Conservation (phyloP, 2,113 vertebrate species). For the Stigmatopora nigra region DNA sequence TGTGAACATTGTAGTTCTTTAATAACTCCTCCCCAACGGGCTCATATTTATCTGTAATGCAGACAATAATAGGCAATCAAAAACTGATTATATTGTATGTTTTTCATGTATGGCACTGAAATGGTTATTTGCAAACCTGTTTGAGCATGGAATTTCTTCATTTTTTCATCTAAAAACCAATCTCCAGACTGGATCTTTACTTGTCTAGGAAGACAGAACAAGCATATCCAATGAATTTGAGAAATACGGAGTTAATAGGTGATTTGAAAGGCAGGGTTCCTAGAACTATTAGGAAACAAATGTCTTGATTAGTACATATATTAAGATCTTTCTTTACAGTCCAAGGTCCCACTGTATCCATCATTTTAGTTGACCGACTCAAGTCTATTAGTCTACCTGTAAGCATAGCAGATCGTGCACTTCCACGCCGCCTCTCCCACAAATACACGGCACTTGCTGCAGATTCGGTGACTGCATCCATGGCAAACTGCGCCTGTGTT, state of each 20-base stretch:
- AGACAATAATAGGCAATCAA: constrained; percentile 6
- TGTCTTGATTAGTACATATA: too few relatives aligned
- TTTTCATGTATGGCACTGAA: too few relatives aligned
- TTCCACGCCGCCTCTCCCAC: constrained; percentile 68
- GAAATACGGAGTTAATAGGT: too few relatives aligned
- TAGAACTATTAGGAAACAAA: too few relatives aligned
- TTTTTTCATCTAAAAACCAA: constrained; percentile 87
- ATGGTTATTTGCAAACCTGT: constrained; percentile 60
- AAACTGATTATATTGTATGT: background rate
- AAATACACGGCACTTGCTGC: constrained; percentile 73
- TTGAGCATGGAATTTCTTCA: constrained; percentile 77
- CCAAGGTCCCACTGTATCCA: too few relatives aligned
- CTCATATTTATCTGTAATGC: constrained; percentile 72
- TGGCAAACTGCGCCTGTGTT: constrained; percentile 79
- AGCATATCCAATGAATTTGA: too few relatives aligned
- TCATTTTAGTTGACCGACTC: too few relatives aligned
- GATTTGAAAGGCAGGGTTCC: too few relatives aligned
- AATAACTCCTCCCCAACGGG: constrained; percentile 78
- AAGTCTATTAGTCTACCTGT: too few relatives aligned
- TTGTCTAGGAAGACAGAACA: constrained; percentile 63
- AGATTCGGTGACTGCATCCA: constrained; percentile 87
- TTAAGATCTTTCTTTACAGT: too few relatives aligned
- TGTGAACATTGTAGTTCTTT: constrained; percentile 73
- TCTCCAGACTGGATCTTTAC: constrained; percentile 85
- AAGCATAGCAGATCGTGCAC: constrained; percentile 82